Percentiles rank a stretch among this genome's conserved stretches.
phyloP scores from a whole-genome alignment of 2,888 invertebrate genomes.

The Patella depressa region DNA sequence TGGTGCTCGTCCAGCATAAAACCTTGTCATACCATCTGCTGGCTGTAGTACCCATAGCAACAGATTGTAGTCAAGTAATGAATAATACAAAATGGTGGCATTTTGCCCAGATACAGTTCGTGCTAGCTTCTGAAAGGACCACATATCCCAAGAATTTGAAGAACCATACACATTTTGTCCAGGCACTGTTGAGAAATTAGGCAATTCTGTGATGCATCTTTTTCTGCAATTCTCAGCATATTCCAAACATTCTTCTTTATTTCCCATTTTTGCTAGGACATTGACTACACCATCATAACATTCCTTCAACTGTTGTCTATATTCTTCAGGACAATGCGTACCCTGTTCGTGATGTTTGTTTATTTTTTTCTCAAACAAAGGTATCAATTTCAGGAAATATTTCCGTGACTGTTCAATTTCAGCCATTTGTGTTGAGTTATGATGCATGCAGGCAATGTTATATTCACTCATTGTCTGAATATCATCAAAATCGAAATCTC shows the following conservation, averaged over 20 bases:
- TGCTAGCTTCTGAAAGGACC: slow-evolving; percentile 57
- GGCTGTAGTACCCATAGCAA: slow-evolving; percentile 66
- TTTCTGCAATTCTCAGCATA: slow-evolving; percentile 62
- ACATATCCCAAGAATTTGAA: slow-evolving; percentile 45
- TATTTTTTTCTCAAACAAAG: slow-evolving; percentile 54
- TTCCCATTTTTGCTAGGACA: slow-evolving; percentile 57
- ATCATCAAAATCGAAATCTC: slow-evolving; percentile 54
- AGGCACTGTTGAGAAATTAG: slow-evolving; percentile 45
- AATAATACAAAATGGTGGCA: slow-evolving; percentile 64
- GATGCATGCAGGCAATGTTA: slow-evolving; percentile 62
- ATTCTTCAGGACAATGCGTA: slow-evolving; percentile 57
- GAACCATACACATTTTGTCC: slow-evolving; percentile 38
- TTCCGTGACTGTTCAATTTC: slow-evolving; percentile 62
- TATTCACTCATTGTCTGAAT: slow-evolving; percentile 59
- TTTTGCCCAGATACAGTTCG: slow-evolving; percentile 59
- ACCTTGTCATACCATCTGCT: slow-evolving; percentile 56
- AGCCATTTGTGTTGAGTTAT: slow-evolving; percentile 58
- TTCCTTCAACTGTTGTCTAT: slow-evolving; percentile 53
- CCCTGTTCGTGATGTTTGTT: slow-evolving; percentile 58
- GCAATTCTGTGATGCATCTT: slow-evolving; percentile 49
- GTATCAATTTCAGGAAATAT: slow-evolving; percentile 53
- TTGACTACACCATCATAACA: slow-evolving; percentile 65
- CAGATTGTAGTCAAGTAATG: slow-evolving; percentile 53
- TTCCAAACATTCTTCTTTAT: slow-evolving; percentile 60
- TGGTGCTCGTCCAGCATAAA: slow-evolving; percentile 48